Evolutionary conservation across 2,797 vertebrate genomes (phyloP), one percentile per base, ranked within the genome.

Genomic region (Phyllotis vaccarum): DNA sequence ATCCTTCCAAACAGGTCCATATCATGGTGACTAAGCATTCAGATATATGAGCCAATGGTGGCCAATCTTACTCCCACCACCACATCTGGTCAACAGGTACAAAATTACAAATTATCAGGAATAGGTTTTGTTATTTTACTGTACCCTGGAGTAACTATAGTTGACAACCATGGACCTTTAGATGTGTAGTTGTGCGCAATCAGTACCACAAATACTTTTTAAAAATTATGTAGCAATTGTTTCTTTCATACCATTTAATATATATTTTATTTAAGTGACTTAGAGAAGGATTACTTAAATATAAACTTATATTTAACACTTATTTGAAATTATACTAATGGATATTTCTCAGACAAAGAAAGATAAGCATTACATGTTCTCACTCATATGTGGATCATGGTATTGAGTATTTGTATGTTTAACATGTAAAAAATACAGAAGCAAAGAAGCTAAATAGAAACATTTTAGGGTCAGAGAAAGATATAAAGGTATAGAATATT

Each of bases 221-320:
- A n/a, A n/a, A n/a, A n/a, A 95, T 95, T 97, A 97, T 22, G 12
- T 62, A 95, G 43, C 10, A 94, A 62, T 91, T 85, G 11, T 93
- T 93, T 96, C 94, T 68, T 96, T 68, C 64, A 81, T 12, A 94
- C 68, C 22, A 87, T 95, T 92, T 95, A 90, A 94, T 40, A 62
- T 88, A 10, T 78, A 89, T 34, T 56, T 93, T 3, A 68, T 49
- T 27, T 78, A 89, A 88, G 29, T 3, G 6, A 6, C 29, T 54
- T 92, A 66, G 0, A 6, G 68, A 82, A 46, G 34, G 70, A 86
- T 49, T 95, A 52, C 54, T 95, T 95, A 92, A 95, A 9, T 37
- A 90, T 22, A 58, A 21, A 66, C 29, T 82, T 72, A 40, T 87
- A 68, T 72, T 24, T 56, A 54, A 54, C 9, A 52, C 14, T 8